Evolutionary conservation across 2,113 vertebrate species (phyloP), one percentile per base, ranked within the genome.

Genomic region (Miniopterus natalensis): DNA sequence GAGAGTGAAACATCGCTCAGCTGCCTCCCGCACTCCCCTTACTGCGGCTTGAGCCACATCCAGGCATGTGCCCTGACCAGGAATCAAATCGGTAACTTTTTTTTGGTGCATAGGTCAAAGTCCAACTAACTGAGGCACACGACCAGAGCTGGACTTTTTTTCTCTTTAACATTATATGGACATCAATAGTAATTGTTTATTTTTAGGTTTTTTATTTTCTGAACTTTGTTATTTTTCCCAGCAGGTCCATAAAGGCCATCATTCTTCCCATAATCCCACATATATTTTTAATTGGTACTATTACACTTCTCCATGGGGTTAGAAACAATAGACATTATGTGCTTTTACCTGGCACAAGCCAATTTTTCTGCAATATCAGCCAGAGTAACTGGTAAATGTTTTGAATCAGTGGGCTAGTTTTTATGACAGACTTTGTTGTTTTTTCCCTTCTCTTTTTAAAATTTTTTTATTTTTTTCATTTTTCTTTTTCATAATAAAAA

Each of bases 191-290:
- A 84, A 79, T 73, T 70, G 29, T 65, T 94, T 66, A 57, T 53
- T 87, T 93, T 96, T 90, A 87, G 15, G 55, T n/a, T 80, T 71
- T 55, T 73, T 53, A n/a, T 84, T 94, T 94, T 65, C 45, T 11
- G 59, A 84, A 91, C 27, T 42, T 74, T n/a, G 4, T 75, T 84
- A 80, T 90, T 88, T 65, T 66, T 23, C 53, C 53, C 47, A 87
- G 55, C 14, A 84, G 27, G 83, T 86, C 0, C 27, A 74, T n/a
- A 84, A 94, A 93, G 36, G 31, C 25, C 42, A 51, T 36, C 45
- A 31, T 84, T 88, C n/a, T 59, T 74, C 84, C 27, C 8, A 6
- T 47, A 29, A 87, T 84, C 45, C 25, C 25, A 40, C 2, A 45
- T 86, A 65, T 63, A 55, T 59, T 92, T 89, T 93, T 94, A 88